A percentile compares a stretch with the other conserved stretches of the same genome.
phyloP scores from a whole-genome alignment of 2,888 invertebrate genomes.

The Catocala fraxini region DNA sequence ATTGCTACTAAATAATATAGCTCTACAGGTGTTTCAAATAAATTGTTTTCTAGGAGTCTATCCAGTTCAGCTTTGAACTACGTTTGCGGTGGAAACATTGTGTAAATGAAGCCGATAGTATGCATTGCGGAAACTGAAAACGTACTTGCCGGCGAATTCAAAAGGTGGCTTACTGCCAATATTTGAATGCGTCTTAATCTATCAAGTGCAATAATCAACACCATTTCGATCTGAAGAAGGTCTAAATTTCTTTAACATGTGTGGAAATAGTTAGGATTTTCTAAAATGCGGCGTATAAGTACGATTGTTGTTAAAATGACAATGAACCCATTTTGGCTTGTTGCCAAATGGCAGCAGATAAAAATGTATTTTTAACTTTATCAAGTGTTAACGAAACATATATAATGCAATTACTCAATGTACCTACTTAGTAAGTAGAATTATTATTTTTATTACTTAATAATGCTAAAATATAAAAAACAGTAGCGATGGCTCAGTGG shows the following conservation, averaged over 20 bases:
- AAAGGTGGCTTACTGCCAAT: slow-evolving; percentile 50
- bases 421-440: background rate
- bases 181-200: slow-evolving; percentile 38
- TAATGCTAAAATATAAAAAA: too few relatives aligned
- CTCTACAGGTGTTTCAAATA: background rate
- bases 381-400: slow-evolving; percentile 24
- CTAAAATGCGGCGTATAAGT: background rate
- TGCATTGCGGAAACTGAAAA: slow-evolving; percentile 26
- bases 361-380: slow-evolving; percentile 37
- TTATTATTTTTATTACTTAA: too few relatives aligned
- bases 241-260: slow-evolving; percentile 10
- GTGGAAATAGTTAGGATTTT: slow-evolving; percentile 4
- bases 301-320: slow-evolving; percentile 57
- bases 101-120: slow-evolving; percentile 7
- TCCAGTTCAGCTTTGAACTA: background rate
- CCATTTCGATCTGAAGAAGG: background rate
- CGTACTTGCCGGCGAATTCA: slow-evolving; percentile 28
- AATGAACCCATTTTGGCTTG: slow-evolving; percentile 55
- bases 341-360: slow-evolving; percentile 46
- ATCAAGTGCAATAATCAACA: slow-evolving; percentile 4
- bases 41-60: background rate
- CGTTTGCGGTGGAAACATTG: background rate
- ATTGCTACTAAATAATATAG: too few relatives aligned
- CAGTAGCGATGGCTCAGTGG: too few relatives aligned
- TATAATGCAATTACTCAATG: slow-evolving; percentile 4